Evolutionary conservation across 2,113 vertebrate species (phyloP), one percentile per base, ranked within the genome.

Genomic region (Deroptyus accipitrinus): DNA sequence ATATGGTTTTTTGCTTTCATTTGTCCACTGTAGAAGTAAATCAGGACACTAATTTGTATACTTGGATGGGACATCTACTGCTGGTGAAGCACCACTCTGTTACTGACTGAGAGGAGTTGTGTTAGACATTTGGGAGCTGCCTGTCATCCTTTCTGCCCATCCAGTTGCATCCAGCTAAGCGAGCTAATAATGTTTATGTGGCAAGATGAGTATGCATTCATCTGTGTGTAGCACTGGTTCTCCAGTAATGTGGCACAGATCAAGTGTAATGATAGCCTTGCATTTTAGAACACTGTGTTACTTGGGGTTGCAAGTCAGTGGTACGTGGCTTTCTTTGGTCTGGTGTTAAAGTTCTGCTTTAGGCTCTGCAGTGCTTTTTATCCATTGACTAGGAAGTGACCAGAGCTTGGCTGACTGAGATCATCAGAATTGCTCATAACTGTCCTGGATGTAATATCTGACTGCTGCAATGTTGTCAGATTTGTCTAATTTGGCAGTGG

Each of bases 161-260:
- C 7, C 4, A 3, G 4, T 1, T 82, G 33, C 27, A 35, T 75
- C 24, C n/a, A 28, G 13, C 25, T 44, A 20, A 41, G 25, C 5
- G 10, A 20, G 28, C 33, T 81, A 18, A 35, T 18, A 3, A 17
- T 41, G 15, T 1, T 0, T 11, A 11, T 10, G 13, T 54, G n/a
- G 13, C 18, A 42, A 48, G 18, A 18, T 66, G 35, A 8, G 19
- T 41, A 5, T 24, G 11, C 49, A 8, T 41, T 18, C 25, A 15
- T 67, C 54, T 55, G 11, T 48, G 4, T 61, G 25, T 37, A 54
- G n/a, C 37, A 51, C 59, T 88, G 79, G 35, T 30, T 42, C 5
- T 31, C 51, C 4, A 0, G 1, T 59, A 16, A 16, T 57, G 78
- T 87, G 55, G 10, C 22, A 31, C 0, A 2, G 13, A 63, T 78